Percentiles rank a stretch among this genome's conserved stretches.
Evolutionary conservation across 2,888 invertebrate species (phyloP).

Genomic region (Cosmorhoe ocellata): DNA sequence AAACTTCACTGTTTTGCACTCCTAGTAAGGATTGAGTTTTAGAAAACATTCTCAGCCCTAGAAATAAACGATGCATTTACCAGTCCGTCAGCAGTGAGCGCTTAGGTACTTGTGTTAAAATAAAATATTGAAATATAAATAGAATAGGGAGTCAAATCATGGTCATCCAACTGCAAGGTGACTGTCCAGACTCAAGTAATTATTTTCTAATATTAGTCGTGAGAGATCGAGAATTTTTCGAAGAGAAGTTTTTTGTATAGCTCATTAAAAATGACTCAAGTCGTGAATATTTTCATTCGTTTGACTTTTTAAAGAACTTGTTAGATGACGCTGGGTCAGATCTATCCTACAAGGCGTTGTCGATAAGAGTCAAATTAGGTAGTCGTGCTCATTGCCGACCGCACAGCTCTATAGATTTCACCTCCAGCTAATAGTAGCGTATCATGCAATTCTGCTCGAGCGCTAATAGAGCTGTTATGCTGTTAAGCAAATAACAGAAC

Average conservation of each 20-base stretch:
- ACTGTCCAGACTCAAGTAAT: slow-evolving; percentile 53
- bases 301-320: slow-evolving; percentile 60
- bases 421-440: slow-evolving; percentile 57
- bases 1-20: too few species aligned
- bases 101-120: too few species aligned
- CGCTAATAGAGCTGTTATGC: slow-evolving; percentile 48
- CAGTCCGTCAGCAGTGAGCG: too few species aligned
- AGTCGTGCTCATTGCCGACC: slow-evolving; percentile 44
- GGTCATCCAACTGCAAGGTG: slow-evolving; percentile 32
- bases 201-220: slow-evolving; percentile 61
- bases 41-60: too few species aligned
- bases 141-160: slow-evolving; percentile 24
- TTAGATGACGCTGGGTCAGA: slow-evolving; percentile 58
- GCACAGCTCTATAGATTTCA: slow-evolving; percentile 57
- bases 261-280: slow-evolving; percentile 60
- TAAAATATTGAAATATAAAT: too few species aligned
- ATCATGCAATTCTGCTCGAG: slow-evolving; percentile 50
- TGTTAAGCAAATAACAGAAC: slow-evolving; percentile 40
- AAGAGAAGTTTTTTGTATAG: slow-evolving; percentile 48
- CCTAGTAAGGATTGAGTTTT: too few species aligned
- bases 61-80: too few species aligned
- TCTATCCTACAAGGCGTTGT: slow-evolving; percentile 57
- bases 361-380: slow-evolving; percentile 44
- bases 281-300: slow-evolving; percentile 52
- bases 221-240: slow-evolving; percentile 44